These are phyloP conservation scores for Caenorhabditis imperialis DNA, from an alignment of 2,888 invertebrate genomes.

Conservation along the genomic window DNA sequence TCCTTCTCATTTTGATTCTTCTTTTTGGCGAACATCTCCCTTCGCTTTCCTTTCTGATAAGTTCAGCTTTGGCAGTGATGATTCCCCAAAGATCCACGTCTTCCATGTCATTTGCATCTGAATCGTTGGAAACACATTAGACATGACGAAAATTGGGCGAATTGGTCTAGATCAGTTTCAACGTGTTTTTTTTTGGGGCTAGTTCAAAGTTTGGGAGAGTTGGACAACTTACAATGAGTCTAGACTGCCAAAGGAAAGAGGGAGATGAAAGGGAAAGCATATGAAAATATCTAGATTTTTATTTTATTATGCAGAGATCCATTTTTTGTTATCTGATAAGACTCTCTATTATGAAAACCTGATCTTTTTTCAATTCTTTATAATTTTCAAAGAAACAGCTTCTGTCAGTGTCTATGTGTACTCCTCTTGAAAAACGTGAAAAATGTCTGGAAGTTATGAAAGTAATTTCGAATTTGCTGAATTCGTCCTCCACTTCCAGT, in stretches of 20 bases:
- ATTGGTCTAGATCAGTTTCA: constrained; percentile 28
- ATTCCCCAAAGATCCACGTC: not conserved
- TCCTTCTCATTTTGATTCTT: constrained; percentile 3
- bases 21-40: constrained; percentile 30
- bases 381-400: too few species aligned
- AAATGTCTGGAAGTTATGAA: too few species aligned
- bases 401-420: too few species aligned
- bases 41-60: too few species aligned
- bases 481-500: constrained; percentile 8
- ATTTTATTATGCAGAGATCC: too few species aligned
- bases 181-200: not conserved
- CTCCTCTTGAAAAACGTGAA: too few species aligned
- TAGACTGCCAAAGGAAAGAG: constrained; percentile 1
- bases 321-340: too few species aligned
- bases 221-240: not conserved
- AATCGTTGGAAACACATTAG: not conserved
- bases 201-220: constrained; percentile 3
- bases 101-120: constrained; percentile 26
- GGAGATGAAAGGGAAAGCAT: too few species aligned
- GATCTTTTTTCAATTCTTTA: too few species aligned
- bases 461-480: not conserved
- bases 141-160: constrained; percentile 26
- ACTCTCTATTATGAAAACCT: too few species aligned
- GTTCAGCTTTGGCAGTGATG: not conserved
- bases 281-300: too few species aligned